Evolutionary conservation across 2,113 vertebrate genomes (phyloP).

Genomic region (Nesoenas mayeri): DNA sequence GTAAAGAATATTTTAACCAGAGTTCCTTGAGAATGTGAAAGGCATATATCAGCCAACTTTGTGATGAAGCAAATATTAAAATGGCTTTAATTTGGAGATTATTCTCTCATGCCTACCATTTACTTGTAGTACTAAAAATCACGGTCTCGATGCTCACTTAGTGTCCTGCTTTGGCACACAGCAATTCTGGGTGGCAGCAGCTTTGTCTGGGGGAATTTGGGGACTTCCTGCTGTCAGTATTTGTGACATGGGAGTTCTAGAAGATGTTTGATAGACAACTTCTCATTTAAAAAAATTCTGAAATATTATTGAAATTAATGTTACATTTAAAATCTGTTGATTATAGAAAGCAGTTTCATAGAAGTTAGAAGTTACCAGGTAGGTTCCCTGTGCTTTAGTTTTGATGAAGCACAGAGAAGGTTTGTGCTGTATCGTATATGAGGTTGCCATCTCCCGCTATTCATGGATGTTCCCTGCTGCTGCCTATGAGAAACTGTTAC

Average conservation of each 20-base stretch:
- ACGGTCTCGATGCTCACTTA: neutral
- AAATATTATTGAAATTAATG: neutral
- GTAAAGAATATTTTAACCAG: neutral
- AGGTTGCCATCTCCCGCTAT: neutral
- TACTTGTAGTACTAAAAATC: neutral
- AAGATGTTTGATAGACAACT: neutral
- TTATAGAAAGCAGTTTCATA: neutral
- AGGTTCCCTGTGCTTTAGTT: neutral
- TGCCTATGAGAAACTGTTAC: neutral
- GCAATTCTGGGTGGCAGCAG: neutral
- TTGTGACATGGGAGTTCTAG: neutral
- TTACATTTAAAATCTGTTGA: neutral
- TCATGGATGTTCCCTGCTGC: neutral
- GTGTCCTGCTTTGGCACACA: neutral
- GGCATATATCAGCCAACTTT: neutral
- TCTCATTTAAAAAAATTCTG: neutral
- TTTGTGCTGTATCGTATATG: neutral
- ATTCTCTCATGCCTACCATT: neutral
- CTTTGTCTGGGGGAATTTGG: neutral
- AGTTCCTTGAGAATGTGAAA: conserved; percentile 15
- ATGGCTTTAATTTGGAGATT: neutral
- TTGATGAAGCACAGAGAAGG: neutral
- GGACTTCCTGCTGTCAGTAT: neutral
- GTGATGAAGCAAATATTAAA: neutral
- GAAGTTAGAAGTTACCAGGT: neutral